Evolutionary conservation across 1,140 invertebrate species (phyloP).

Genomic region (Ridgeia piscesae): DNA sequence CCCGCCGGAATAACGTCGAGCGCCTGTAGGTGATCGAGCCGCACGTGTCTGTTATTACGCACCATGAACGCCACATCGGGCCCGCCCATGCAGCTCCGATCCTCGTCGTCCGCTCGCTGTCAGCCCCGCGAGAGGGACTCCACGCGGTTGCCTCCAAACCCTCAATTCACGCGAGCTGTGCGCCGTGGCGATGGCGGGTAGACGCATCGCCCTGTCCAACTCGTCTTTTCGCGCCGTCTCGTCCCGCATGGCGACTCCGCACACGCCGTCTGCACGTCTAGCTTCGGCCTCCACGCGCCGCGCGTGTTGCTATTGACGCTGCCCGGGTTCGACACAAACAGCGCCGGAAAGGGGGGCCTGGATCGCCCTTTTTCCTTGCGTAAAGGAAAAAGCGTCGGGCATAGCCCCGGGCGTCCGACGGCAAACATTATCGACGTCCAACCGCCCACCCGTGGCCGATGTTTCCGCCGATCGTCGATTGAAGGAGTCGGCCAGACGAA

Average conservation of each 20-base stretch:
- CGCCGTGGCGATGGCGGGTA: background rate
- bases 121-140: background rate
- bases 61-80: background rate
- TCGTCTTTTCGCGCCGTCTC: background rate
- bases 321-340: background rate
- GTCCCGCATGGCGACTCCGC: background rate
- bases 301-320: background rate
- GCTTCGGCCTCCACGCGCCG: background rate
- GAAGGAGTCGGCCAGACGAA: background rate
- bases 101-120: background rate
- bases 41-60: background rate
- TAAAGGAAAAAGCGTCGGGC: background rate
- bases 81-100: background rate
- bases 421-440: background rate
- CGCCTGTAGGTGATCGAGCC: background rate
- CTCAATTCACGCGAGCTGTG: background rate
- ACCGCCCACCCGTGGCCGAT: background rate
- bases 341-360: background rate
- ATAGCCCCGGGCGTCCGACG: too few species aligned
- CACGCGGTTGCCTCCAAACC: background rate
- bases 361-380: background rate
- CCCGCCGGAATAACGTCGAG: background rate
- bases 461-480: background rate
- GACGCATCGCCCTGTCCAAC: background rate
- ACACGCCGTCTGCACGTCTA: background rate